A percentile compares a stretch with the other conserved stretches of the same genome.
Evolutionary conservation across 1,140 invertebrate genomes (phyloP).

Genomic region (Potamilus streckersoni): DNA sequence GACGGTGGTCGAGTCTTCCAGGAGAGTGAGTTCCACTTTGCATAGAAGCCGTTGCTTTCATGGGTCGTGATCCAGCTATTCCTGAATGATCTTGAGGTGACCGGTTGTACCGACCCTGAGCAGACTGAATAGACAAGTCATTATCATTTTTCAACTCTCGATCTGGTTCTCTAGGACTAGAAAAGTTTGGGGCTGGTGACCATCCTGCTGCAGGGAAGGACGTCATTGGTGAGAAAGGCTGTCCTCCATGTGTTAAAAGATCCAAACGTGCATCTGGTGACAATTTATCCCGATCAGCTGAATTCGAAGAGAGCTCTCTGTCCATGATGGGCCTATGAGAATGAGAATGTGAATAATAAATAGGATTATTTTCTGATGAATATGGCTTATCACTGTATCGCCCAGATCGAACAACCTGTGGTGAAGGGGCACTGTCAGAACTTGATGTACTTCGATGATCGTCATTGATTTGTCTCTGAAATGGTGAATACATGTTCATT

Average conservation of each 20-base stretch:
- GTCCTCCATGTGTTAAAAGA: constrained; percentile 14
- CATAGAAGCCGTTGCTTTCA: constrained; percentile 23
- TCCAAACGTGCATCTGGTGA: constrained; percentile 26
- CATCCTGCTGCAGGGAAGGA: background rate
- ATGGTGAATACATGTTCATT: constrained; percentile 24
- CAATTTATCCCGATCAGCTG: constrained; percentile 21
- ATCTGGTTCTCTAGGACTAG: constrained; percentile 22
- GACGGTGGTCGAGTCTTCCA: constrained; percentile 10
- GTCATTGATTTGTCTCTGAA: background rate
- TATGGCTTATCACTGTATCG: background rate
- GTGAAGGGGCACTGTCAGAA: constrained; percentile 12
- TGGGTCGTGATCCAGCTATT: constrained; percentile 7
- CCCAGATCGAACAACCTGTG: constrained; percentile 8
- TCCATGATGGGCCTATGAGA: too few species aligned
- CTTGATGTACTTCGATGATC: constrained; percentile 8
- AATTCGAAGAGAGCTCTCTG: too few species aligned
- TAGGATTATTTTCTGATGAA: constrained; percentile 14
- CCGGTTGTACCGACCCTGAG: constrained; percentile 15
- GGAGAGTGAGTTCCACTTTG: constrained; percentile 16
- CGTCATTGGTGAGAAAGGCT: constrained; percentile 9
- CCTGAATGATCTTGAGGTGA: constrained; percentile 13
- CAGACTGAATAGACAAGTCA: constrained; percentile 26
- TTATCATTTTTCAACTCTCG: constrained; percentile 21
- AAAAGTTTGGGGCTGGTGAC: constrained; percentile 23
- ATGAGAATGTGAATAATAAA: background rate